Percentiles rank a stretch among this genome's conserved stretches.
Conservation (phyloP, 2,797 vertebrate species). For the Melanotaenia trifasciata region DNA sequence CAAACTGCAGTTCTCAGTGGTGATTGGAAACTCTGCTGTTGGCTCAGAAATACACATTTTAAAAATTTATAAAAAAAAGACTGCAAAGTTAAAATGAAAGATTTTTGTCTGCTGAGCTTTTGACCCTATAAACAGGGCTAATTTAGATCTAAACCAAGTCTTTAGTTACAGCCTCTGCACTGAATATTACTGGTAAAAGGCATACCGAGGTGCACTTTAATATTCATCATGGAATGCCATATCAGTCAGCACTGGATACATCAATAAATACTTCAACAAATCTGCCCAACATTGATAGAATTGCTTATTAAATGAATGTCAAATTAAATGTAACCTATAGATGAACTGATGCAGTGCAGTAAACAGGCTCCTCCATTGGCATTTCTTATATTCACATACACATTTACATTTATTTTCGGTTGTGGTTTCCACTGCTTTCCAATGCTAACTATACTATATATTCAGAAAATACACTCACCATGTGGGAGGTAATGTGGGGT, state of each 20-base stretch:
- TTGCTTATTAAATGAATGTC: background rate
- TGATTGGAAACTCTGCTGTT: background rate
- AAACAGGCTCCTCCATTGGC: background rate
- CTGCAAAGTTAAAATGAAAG: slow-evolving; percentile 7
- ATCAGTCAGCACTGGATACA: background rate
- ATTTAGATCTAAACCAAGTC: slow-evolving; percentile 7
- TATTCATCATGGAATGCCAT: background rate
- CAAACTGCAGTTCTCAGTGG: background rate
- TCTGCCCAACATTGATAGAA: background rate
- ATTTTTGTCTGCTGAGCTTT: background rate
- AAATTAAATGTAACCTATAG: background rate
- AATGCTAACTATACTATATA: background rate
- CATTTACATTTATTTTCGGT: background rate
- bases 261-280: background rate
- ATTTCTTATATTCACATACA: background rate
- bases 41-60: background rate
- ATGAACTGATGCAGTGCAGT: background rate
- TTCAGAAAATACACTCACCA: background rate
- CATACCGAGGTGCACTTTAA: background rate
- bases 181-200: background rate
- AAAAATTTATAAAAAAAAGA: slow-evolving; percentile 9
- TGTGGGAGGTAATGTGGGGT: background rate
- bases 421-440: background rate
- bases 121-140: background rate
- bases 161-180: slow-evolving; percentile 1